Evolutionary conservation across 2,113 vertebrate genomes (phyloP), one percentile per base, ranked within the genome.

Genomic region (Melanostigma gelatinosum): DNA sequence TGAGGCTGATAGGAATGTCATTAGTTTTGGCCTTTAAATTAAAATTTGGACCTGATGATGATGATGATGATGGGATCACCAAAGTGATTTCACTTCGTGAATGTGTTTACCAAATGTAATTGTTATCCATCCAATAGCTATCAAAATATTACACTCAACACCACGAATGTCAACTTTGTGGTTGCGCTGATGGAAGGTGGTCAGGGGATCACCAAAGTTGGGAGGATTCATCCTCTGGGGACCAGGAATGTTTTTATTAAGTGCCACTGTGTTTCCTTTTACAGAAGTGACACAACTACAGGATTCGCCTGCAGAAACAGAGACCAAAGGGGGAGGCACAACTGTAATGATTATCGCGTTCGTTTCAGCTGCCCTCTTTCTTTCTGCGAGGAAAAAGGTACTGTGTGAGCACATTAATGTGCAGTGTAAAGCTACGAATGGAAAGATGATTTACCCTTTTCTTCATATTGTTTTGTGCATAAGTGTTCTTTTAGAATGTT

Each of bases 301-400:
- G 87, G 90, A 60, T 89, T 93, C 34, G 2, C 80, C 60, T 93
- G 90, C 64, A 83, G 40, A 54, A 91, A 86, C 8, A 0, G 0
- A 0, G 62, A 88, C 69, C 88, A 89, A 46, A 0, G 6, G 0
- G 48, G 24, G 3, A 9, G 3, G 11, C 32, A 4, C 5, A 4
- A 4, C 32, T 92, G 90, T 34, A 32, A n/a, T 0, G 86, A 93
- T 36, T 92, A 92, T 32, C 72, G 73, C 44, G 86, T 92, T 67
- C 78, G 89, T 40, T 91, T 91, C 71, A 64, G 67, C 80, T 92
- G 89, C 82, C 34, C 54, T 4, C 61, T 74, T 46, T 36, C 78
- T 1, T 88, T 54, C 72, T 91, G 87, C 55, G 44, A 27, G 3
- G 10, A 12, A 5, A 48, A 20, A 80, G 79, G 85, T 80, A 82